A percentile compares a stretch with the other conserved stretches of the same genome.
Conservation (phyloP, 2,797 vertebrate genomes). For the Schizopygopsis malacanthus region DNA sequence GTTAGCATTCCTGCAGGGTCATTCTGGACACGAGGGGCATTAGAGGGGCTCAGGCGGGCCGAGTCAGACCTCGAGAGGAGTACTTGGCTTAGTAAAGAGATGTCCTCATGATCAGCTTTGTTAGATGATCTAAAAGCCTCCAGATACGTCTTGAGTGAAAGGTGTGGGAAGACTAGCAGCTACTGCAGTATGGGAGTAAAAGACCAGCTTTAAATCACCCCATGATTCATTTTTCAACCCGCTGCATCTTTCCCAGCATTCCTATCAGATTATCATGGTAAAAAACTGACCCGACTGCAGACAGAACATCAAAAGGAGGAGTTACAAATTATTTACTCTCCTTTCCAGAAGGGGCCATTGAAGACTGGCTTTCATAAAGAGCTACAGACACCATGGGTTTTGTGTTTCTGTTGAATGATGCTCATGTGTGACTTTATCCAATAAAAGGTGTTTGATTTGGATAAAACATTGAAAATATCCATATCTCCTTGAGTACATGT, state of each 20-base stretch:
- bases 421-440: background rate
- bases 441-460: background rate
- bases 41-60: constrained; percentile 17
- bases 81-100: constrained; percentile 22
- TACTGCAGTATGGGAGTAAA: constrained; percentile 32
- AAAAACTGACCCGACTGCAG: constrained; percentile 41
- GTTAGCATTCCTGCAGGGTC: constrained; percentile 55
- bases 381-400: background rate
- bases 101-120: constrained; percentile 32
- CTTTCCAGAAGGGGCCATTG: constrained; percentile 32
- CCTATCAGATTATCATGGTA: constrained; percentile 43
- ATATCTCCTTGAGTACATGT: background rate
- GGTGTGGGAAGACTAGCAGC: constrained; percentile 43
- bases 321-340: constrained; percentile 30
- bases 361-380: constrained; percentile 8
- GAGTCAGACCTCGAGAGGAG: background rate
- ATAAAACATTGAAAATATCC: background rate
- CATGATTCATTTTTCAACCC: constrained; percentile 36
- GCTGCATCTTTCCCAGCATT: constrained; percentile 22
- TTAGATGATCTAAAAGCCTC: constrained; percentile 37
- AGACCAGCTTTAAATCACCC: constrained; percentile 41
- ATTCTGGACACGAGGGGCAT: constrained; percentile 45
- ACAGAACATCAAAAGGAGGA: constrained; percentile 50
- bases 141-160: constrained; percentile 28
- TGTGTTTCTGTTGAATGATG: background rate